Evolutionary conservation across 1,140 invertebrate genomes (phyloP).

Genomic region (Teleogryllus occipitalis): DNA sequence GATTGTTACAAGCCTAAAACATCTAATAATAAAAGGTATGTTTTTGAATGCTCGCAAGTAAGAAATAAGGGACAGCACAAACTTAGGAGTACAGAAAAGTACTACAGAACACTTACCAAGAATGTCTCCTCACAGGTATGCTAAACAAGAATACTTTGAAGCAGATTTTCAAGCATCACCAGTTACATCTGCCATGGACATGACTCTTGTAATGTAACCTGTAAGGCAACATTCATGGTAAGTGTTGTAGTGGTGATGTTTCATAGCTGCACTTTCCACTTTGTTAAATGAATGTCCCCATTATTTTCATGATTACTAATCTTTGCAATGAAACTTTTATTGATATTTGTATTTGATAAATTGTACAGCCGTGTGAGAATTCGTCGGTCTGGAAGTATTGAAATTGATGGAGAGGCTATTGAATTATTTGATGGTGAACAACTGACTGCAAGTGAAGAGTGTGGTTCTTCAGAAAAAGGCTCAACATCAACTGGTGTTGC

Average conservation of each 20-base stretch:
- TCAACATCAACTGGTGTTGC: constrained; percentile 16
- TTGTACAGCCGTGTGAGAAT: constrained; percentile 32
- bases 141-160: not conserved
- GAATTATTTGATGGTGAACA: constrained; percentile 32
- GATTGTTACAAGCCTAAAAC: constrained; percentile 23
- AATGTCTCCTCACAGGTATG: constrained; percentile 19
- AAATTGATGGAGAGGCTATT: constrained; percentile 38
- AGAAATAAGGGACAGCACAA: not conserved
- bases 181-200: constrained; percentile 2
- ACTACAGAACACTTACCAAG: constrained; percentile 16
- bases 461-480: not conserved
- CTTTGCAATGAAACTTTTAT: too few relatives aligned
- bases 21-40: constrained; percentile 20
- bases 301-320: too few relatives aligned
- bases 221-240: constrained; percentile 19
- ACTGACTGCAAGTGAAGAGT: constrained; percentile 22
- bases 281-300: too few relatives aligned
- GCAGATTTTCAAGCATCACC: not conserved
- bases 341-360: not conserved
- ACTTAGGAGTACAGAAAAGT: not conserved
- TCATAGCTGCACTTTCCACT: not conserved
- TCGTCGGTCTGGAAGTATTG: constrained; percentile 37
- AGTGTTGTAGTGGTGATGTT: constrained; percentile 9
- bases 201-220: constrained; percentile 10
- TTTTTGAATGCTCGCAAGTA: not conserved